Base-by-base conservation (phyloP, 92 coral and sea anemone species). In the Siderastrea siderea region DNA sequence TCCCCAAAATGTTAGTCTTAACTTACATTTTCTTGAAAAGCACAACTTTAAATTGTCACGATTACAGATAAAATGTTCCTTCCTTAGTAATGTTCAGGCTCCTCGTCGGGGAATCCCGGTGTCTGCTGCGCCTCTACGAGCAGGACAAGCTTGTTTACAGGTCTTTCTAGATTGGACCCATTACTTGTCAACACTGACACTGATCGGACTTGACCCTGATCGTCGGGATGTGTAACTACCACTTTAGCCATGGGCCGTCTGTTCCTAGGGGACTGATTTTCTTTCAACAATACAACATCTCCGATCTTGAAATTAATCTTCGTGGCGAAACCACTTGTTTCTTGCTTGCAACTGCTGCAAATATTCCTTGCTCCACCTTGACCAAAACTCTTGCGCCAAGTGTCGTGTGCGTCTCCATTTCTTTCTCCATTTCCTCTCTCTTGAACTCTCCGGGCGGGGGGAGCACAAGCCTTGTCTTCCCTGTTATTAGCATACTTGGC, bases 371-470 rank as follows among this genome's bases (percentile, higher is more conserved):
- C 91, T 86, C 93, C 87, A 86, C 70, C 91, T 89, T 52, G 61
- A 77, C 93, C 91, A 93, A 51, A 93, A 86, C 74, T 75, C 91
- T 48, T 93, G 86, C 3, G 84, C 93, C 3, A 90, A 6, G 49
- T 90, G 90, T 72, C 90, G 93, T 4, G 74, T 71, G 16, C 81
- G 72, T 47, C 94, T 38, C 96, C 94, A 90, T 62, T 67, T 84
- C 74, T 79, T 79, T 43, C 79, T 82, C 71, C 92, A 67, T 68
- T 90, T 93, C 90, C 26, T 87, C 81, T 86, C 77, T 71, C 46
- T 90, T 73, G 60, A 93, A 90, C n/a, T 59, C 79, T 73, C 93
- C 96, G 1, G 87, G 82, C 12, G 91, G 93, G 50, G 90, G 95
- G 69, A 92, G 73, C 12, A 92, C 84, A 43, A 89, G 90, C 51